phyloP scores from a whole-genome alignment of 2,113 vertebrate genomes.

The Trematocara variabile region DNA sequence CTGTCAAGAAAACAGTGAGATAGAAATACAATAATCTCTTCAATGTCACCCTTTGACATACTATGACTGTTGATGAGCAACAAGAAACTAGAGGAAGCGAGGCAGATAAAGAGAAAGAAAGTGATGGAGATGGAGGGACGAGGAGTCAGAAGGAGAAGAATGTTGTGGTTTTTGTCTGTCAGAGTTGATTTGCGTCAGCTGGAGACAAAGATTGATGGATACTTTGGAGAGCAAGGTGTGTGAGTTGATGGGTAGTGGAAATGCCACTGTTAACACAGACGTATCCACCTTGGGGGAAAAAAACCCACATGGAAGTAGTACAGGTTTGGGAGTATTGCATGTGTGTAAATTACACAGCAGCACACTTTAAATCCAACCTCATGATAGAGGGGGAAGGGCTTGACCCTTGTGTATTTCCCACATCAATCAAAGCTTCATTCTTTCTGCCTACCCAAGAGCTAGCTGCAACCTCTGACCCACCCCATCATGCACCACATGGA shows the following conservation, averaged over 20 bases:
- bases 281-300: not conserved
- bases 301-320: not conserved
- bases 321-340: not conserved
- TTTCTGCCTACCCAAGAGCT: constrained; percentile 1
- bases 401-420: constrained; percentile 24
- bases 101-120: constrained; percentile 27
- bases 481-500: constrained; percentile 29
- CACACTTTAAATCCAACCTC: constrained; percentile 7
- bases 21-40: constrained; percentile 28
- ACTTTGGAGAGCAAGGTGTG: not conserved
- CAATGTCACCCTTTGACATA: constrained; percentile 17
- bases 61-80: constrained; percentile 16
- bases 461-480: constrained; percentile 36
- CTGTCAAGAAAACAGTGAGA: constrained; percentile 1
- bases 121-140: constrained; percentile 41
- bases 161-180: constrained; percentile 38
- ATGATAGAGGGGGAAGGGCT: constrained; percentile 33
- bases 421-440: constrained; percentile 58
- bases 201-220: constrained; percentile 45
- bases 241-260: not conserved
- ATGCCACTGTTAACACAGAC: not conserved
- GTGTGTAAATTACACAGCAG: constrained; percentile 14
- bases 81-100: constrained; percentile 3
- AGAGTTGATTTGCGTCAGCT: constrained; percentile 43
- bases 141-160: constrained; percentile 12